Evolutionary conservation across 1,140 invertebrate genomes (phyloP).

Genomic region (Cardiocondyla obscurior): DNA sequence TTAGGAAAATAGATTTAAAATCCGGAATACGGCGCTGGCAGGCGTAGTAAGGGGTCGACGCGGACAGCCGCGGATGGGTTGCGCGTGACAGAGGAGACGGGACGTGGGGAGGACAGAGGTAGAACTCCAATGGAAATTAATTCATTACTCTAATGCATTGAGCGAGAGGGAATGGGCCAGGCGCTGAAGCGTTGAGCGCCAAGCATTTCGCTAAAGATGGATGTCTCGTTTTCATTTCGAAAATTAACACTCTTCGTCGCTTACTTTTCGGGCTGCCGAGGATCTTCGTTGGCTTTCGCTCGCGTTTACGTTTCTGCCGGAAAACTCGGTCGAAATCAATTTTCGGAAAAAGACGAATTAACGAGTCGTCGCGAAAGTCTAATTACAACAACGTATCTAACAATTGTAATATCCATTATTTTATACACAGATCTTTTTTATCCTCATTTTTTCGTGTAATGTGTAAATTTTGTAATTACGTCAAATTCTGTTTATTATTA

Average conservation of each 20-base stretch:
- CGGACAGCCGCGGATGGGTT: conserved; percentile 66
- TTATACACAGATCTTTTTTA: background rate
- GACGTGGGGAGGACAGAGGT: conserved; percentile 51
- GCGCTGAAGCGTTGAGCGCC: conserved; percentile 80
- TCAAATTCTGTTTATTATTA: background rate
- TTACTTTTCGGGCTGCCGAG: conserved; percentile 2
- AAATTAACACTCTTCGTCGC: conserved; percentile 83
- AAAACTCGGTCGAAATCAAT: background rate
- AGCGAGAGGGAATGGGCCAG: conserved; percentile 79
- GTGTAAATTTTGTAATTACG: background rate
- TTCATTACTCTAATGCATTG: conserved; percentile 84
- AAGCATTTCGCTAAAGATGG: conserved; percentile 80
- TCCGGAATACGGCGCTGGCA: conserved; percentile 51
- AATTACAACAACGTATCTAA: background rate
- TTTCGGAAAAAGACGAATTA: background rate
- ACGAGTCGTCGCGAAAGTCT: background rate
- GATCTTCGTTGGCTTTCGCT: background rate
- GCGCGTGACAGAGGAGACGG: conserved; percentile 61
- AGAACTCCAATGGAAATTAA: conserved; percentile 82
- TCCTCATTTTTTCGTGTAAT: background rate
- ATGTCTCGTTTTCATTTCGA: conserved; percentile 83
- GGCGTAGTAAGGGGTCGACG: conserved; percentile 65
- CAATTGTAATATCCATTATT: background rate
- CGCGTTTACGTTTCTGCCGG: background rate
- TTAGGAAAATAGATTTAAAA: conserved; percentile 75